Evolutionary conservation across 2,888 invertebrate species (phyloP).

Genomic region (Drosophila multiciliata): DNA sequence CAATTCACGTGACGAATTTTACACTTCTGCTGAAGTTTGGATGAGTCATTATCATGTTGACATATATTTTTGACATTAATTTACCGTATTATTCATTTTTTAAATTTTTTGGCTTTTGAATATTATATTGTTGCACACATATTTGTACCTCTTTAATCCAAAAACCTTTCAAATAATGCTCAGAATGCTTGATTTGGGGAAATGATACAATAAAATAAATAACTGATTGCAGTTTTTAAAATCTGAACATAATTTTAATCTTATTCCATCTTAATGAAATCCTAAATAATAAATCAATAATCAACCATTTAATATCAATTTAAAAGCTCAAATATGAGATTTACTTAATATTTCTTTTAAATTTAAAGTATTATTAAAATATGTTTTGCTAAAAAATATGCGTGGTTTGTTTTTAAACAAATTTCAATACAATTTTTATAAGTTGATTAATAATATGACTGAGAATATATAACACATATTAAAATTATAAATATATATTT

Average conservation of each 20-base stretch:
- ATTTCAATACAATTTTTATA: neutral
- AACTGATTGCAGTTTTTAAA: neutral
- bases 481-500: neutral
- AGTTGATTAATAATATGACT: neutral
- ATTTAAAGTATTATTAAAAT: neutral
- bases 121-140: neutral
- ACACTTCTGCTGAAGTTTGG: conserved; percentile 56
- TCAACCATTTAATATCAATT: neutral
- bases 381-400: neutral
- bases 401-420: neutral
- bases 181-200: neutral
- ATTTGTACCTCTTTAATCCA: neutral
- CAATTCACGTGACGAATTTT: conserved; percentile 72
- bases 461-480: too few species aligned
- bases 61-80: conserved; percentile 1
- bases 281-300: neutral
- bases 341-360: neutral
- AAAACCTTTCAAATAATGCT: neutral
- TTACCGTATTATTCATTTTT: neutral
- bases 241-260: neutral
- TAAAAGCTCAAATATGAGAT: neutral
- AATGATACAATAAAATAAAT: neutral
- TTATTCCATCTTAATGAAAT: neutral
- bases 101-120: neutral
- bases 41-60: conserved; percentile 58